Conservation (phyloP, 2,888 invertebrate genomes). For the Archips xylosteana region DNA sequence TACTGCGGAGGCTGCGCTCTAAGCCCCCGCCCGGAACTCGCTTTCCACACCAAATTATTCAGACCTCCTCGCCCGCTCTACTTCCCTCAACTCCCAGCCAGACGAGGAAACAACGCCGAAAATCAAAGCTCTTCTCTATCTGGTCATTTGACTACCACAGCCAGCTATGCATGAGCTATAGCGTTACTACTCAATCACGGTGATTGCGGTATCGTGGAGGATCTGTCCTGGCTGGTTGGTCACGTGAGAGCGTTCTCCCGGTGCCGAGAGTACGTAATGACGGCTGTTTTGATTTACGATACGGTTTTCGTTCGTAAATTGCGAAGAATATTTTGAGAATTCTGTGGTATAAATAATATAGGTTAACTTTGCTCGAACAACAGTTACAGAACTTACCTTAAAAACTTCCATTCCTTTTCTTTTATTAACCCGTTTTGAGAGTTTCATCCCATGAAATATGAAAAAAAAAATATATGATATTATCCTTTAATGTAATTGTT, state of each 20-base stretch:
- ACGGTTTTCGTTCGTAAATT: slow-evolving; percentile 55
- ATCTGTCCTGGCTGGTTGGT: slow-evolving; percentile 48
- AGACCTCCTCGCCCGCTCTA: slow-evolving; percentile 58
- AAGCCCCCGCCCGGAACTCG: slow-evolving; percentile 55
- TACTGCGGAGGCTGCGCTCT: slow-evolving; percentile 64
- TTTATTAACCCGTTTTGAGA: slow-evolving; percentile 1
- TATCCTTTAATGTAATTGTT: background rate
- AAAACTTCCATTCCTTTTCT: slow-evolving; percentile 3
- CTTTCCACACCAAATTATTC: slow-evolving; percentile 56
- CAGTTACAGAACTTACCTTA: slow-evolving; percentile 19
- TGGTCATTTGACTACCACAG: slow-evolving; percentile 54
- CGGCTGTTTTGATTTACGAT: slow-evolving; percentile 65
- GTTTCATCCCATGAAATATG: slow-evolving; percentile 15
- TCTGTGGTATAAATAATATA: slow-evolving; percentile 42
- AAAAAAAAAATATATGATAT: too few species aligned
- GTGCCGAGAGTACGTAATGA: slow-evolving; percentile 59
- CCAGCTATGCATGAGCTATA: slow-evolving; percentile 64
- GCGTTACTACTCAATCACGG: slow-evolving; percentile 56
- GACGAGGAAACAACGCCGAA: slow-evolving; percentile 46
- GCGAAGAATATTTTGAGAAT: slow-evolving; percentile 45
- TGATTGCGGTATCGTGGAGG: slow-evolving; percentile 55
- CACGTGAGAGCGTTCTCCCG: slow-evolving; percentile 49
- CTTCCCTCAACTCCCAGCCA: slow-evolving; percentile 41
- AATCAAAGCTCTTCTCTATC: slow-evolving; percentile 58
- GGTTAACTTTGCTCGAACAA: slow-evolving; percentile 26